phyloP scores from a whole-genome alignment of 2,888 invertebrate species.

The Ganaspis brasiliensis region DNA sequence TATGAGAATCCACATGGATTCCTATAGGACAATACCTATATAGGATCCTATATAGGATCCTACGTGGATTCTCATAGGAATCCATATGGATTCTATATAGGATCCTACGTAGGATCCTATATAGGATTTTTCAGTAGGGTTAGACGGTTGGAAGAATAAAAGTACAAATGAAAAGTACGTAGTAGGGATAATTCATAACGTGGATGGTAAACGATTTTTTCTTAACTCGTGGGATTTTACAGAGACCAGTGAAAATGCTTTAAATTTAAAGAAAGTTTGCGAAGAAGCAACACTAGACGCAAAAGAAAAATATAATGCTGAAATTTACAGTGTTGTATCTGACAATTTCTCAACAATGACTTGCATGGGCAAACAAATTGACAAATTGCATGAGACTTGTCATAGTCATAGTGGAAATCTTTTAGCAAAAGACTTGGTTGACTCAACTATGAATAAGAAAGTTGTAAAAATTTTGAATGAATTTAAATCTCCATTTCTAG shows the following conservation, averaged over 20 bases:
- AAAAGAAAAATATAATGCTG: not conserved
- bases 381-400: not conserved
- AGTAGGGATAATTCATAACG: not conserved
- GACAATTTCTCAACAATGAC: not conserved
- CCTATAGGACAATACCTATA: too few relatives aligned
- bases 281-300: not conserved
- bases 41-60: too few relatives aligned
- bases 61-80: too few relatives aligned
- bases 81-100: too few relatives aligned
- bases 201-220: not conserved
- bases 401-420: constrained; percentile 3
- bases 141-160: not conserved
- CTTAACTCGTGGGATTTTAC: not conserved
- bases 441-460: not conserved
- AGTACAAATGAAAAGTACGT: not conserved
- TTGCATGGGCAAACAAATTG: not conserved
- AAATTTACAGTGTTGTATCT: not conserved
- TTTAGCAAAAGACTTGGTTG: not conserved
- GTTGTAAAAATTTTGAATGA: too few relatives aligned
- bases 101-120: too few relatives aligned
- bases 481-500: not conserved
- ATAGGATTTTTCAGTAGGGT: too few relatives aligned
- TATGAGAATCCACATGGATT: too few relatives aligned
- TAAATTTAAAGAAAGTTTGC: not conserved
- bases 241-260: not conserved